Evolutionary conservation across 2,888 invertebrate genomes (phyloP).

Genomic region (Phaonia tiefii): DNA sequence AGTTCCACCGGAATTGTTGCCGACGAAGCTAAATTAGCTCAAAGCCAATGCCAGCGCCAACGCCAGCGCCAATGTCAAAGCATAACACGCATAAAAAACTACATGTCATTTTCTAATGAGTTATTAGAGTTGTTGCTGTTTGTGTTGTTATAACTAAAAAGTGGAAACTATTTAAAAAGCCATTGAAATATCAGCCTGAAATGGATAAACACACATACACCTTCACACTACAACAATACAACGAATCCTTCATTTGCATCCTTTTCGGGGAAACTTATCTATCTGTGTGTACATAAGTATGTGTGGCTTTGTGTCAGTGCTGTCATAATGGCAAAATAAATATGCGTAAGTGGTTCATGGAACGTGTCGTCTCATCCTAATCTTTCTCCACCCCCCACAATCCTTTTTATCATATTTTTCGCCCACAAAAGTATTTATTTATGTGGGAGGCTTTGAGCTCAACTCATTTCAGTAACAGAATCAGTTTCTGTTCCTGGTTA

Average conservation of each 20-base stretch:
- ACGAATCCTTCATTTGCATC: constrained; percentile 33
- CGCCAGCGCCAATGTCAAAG: constrained; percentile 65
- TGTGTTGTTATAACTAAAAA: constrained; percentile 31
- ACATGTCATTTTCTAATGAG: constrained; percentile 72
- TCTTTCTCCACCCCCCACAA: neutral
- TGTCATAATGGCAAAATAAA: constrained; percentile 80
- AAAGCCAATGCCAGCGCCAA: constrained; percentile 40
- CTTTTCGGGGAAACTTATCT: neutral
- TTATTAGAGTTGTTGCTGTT: constrained; percentile 70
- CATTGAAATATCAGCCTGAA: constrained; percentile 75
- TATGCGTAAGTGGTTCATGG: constrained; percentile 78
- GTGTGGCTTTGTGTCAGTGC: constrained; percentile 71
- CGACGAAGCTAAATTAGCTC: constrained; percentile 72
- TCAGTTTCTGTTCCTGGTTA: constrained; percentile 34
- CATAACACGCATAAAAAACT: constrained; percentile 56
- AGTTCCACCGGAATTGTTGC: constrained; percentile 10
- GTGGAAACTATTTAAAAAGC: constrained; percentile 78
- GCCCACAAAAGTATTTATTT: neutral
- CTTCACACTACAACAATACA: constrained; percentile 30
- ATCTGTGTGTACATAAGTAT: neutral
- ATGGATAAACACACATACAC: constrained; percentile 46
- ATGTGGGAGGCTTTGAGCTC: neutral
- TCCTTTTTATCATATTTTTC: constrained; percentile 27
- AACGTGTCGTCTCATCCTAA: constrained; percentile 70
- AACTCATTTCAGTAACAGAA: neutral